Base-by-base conservation (phyloP, 1,140 invertebrate genomes). In the Danaus plexippus region DNA sequence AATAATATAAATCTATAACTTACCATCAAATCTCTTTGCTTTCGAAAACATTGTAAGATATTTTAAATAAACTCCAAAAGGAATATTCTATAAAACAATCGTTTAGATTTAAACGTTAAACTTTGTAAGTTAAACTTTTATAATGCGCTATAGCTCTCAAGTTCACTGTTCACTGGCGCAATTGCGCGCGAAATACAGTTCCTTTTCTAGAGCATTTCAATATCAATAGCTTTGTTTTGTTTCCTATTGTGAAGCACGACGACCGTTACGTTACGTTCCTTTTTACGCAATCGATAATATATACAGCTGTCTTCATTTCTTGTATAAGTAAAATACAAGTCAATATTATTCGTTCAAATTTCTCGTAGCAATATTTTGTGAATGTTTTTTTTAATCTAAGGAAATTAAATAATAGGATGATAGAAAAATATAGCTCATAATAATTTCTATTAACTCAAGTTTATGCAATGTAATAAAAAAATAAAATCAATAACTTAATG, bases 11-110 rank as follows among this genome's bases (percentile, higher is more conserved):
- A 45, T 43, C 11, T 56, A 48, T 41, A 53, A 77, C 76, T 82
- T 73, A 85, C 81, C 73, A 44, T 83, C 82, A 73, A 85, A 85
- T 48, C 82, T 66, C 57, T 83, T 85, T 12, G 82, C 82, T 69
- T 85, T 85, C 32, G 78, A 83, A 59, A 85, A 85, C 82, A 85
- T 85, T 55, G 48, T 78, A 54, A 32, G 22, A 32, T 32, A 32
- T 32, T 32, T 32, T 32, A 32, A 32, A 32, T 32, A 32, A 32
- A 32, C 5, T 32, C 22, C 22, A 32, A 32, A 32, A 32, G 22
- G 22, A 32, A 32, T 2, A 32, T 32, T 32, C 2, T 32, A 32
- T 32, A 32, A 32, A 32, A 32, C 22, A 32, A 32, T 32, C 22
- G 22, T 32, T 32, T 52, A 13, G n/a, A 15, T 43, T 43, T 11